Percentiles rank a stretch among this genome's conserved stretches.
Evolutionary conservation across 2,888 invertebrate species (phyloP).

Genomic region (Xylota sylvarum): DNA sequence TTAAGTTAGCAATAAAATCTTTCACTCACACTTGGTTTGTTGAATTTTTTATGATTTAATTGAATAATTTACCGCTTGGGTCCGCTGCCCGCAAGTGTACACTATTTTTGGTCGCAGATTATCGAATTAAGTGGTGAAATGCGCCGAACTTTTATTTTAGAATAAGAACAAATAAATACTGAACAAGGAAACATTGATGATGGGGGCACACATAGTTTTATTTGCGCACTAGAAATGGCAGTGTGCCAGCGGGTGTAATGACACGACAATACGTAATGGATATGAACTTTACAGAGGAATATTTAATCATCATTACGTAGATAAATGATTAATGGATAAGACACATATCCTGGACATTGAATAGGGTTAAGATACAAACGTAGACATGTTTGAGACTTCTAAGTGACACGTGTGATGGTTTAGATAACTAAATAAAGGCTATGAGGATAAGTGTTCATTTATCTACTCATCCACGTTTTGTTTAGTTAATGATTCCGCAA

Average conservation of each 20-base stretch:
- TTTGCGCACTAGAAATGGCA: conserved; percentile 6
- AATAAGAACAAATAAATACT: conserved; percentile 4
- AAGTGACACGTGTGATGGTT: not conserved
- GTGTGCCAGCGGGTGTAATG: conserved; percentile 13
- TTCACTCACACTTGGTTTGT: conserved; percentile 19
- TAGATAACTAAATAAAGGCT: not conserved
- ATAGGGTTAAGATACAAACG: not conserved
- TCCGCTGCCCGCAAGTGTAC: conserved; percentile 14
- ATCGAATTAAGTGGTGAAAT: conserved; percentile 56
- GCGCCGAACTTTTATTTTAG: conserved; percentile 36
- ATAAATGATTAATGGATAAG: not conserved
- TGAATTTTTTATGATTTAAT: conserved; percentile 34
- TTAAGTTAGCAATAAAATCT: conserved; percentile 4
- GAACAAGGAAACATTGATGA: not conserved
- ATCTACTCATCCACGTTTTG: not conserved
- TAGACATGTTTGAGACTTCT: not conserved
- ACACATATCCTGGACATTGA: not conserved
- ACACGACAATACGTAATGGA: not conserved
- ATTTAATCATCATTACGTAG: not conserved
- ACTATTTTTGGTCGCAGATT: conserved; percentile 44
- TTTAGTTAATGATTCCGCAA: no score
- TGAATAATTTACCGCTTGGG: conserved; percentile 50
- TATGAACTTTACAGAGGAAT: not conserved
- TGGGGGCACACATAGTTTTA: not conserved
- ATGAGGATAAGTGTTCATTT: not conserved